Conservation (phyloP, 2,113 vertebrate species). For the Cinclus mexicanus region DNA sequence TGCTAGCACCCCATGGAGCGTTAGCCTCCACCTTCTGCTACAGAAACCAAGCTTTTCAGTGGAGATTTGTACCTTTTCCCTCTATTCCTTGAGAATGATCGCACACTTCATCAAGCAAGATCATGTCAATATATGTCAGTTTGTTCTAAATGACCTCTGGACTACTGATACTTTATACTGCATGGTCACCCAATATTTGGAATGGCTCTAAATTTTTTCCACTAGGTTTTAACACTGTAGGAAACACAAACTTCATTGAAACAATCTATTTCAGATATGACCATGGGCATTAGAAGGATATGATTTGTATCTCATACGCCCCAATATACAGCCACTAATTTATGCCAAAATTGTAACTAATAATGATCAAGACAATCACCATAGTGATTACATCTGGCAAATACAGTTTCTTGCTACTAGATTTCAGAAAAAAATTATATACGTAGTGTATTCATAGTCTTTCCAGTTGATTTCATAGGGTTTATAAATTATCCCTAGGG, state of each 20-base stretch:
- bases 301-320: neutral
- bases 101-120: neutral
- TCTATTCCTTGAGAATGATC: neutral
- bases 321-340: neutral
- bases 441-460: neutral
- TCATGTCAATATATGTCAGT: neutral
- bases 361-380: neutral
- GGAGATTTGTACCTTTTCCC: neutral
- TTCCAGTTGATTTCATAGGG: neutral
- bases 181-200: neutral
- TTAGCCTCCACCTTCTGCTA: neutral
- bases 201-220: neutral
- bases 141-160: neutral
- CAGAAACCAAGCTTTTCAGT: neutral
- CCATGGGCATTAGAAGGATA: neutral
- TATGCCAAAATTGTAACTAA: neutral
- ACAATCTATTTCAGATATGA: neutral
- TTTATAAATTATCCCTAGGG: neutral
- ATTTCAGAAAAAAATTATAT: neutral
- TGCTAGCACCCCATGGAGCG: neutral
- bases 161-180: neutral
- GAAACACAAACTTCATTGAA: neutral
- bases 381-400: neutral
- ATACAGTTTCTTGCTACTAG: neutral
- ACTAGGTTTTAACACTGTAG: neutral